phyloP scores from a whole-genome alignment of 1,140 invertebrate species.

The Helicoverpa armigera region DNA sequence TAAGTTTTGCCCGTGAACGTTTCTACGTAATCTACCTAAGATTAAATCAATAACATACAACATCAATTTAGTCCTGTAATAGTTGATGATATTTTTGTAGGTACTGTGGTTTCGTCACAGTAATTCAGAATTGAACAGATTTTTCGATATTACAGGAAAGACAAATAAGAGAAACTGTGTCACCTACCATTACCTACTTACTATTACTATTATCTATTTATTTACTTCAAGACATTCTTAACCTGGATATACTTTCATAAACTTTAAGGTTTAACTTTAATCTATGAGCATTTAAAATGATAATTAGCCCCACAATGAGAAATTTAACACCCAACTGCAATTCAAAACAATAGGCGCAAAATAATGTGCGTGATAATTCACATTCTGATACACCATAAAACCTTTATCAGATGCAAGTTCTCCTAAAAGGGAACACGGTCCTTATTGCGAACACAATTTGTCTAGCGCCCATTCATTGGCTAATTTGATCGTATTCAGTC shows the following conservation, averaged over 20 bases:
- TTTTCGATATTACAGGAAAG: too few species aligned
- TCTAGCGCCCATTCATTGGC: slow-evolving; percentile 27
- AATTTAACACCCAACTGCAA: neutral
- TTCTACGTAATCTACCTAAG: neutral
- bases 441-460: slow-evolving; percentile 35
- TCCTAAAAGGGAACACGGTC: slow-evolving; percentile 7
- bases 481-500: slow-evolving; percentile 33
- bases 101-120: too few species aligned
- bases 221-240: too few species aligned
- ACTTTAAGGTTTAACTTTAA: neutral
- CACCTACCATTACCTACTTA: too few species aligned
- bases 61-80: too few species aligned
- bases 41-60: too few species aligned
- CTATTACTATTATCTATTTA: too few species aligned
- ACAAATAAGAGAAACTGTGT: too few species aligned
- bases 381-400: slow-evolving; percentile 20
- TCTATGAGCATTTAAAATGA: neutral
- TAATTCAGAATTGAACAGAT: too few species aligned
- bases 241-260: too few species aligned
- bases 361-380: slow-evolving; percentile 26
- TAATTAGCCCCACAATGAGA: neutral
- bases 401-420: slow-evolving; percentile 10
- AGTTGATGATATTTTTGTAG: too few species aligned
- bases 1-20: neutral
- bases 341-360: slow-evolving; percentile 3